Base-by-base conservation (phyloP, 2,113 vertebrate genomes). In the Chinchilla lanigera region DNA sequence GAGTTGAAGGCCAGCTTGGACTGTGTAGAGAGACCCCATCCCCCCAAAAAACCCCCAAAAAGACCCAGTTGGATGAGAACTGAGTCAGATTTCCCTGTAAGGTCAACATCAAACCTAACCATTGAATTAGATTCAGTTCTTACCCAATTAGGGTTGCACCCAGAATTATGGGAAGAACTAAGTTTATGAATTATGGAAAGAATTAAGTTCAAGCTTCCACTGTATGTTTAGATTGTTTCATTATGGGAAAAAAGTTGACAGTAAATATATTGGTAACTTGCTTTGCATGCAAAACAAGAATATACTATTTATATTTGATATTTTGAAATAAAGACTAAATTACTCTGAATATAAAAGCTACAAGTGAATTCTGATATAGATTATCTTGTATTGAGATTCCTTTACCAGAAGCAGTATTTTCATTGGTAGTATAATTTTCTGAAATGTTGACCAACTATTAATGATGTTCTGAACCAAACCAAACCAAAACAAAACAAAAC, bases 291-390 rank as follows among this genome's bases (percentile, higher is more conserved):
- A 86, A 94, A 81, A 3, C 26, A 89, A 83, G 89, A 94, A 63
- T 61, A 84, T 1, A 89, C 9, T 92, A 58, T 20, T 58, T 58
- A 44, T 89, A 63, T 52, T 94, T 95, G 41, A 85, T 80, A 56
- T 71, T 89, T 69, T 80, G 71, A 89, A 85, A 95, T 38, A 90
- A 89, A 75, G 26, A 44, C 12, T 80, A 92, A 80, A 84, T 93
- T n/a, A 56, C 30, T 13, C 30, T 67, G 44, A 90, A 67, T 86
- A 63, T 88, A 93, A 94, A 93, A 89, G 56, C 24, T 94, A 7
- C 2, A 67, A 56, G 28, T 95, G 50, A 35, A 67, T 81, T 86
- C 95, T 86, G 80, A 94, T 67, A 65, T 28, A 86, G 17, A 22
- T 69, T 58, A 3, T 91, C 35, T 69, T 88, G 28, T n/a, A 26